Evolutionary conservation across 2,888 invertebrate genomes (phyloP), one percentile per base, ranked within the genome.

Genomic region (Drosophila subsilvestris): DNA sequence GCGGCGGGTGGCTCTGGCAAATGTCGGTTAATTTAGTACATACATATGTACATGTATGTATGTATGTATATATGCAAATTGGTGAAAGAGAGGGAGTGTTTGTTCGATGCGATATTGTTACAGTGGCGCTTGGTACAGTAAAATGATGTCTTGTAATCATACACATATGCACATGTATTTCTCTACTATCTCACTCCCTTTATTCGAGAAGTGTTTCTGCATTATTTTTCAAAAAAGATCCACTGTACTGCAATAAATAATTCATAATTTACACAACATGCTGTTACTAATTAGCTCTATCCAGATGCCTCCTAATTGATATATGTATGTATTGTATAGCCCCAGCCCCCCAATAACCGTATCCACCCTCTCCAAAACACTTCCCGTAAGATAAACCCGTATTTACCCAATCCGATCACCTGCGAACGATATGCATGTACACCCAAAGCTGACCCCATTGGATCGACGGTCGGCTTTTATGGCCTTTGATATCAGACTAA

Each of bases 401-500:
- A 58, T 37, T 50, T 51, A 61, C 44, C 55, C 14, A 14, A 48
- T 37, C 44, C 48, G 70, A 56, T 54, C 62, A 79, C 54, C 62
- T 66, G 51, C 63, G 61, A 73, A 74, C 74, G 79, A 87, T 81
- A 69, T 56, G 63, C 58, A 45, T 27, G 25, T 22, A 53, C 37
- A 32, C 53, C 17, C 20, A 9, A 60, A 69, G 20, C 37, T 60
- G 57, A 70, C 70, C 62, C 59, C 60, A 44, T 67, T 78, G 44
- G 44, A 48, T 63, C 32, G 61, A 42, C 66, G 42, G 62, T 65
- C 83, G 88, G 83, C 60, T 58, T 63, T 77, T 66, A 75, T 51
- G 56, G 79, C 59, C 84, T 88, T 82, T 82, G 78, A 88, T 82
- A 82, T 86, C 84, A 88, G 86, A 84, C 88, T 80, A 86, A 88